Evolutionary conservation across 2,888 invertebrate species (phyloP).

Genomic region (Plemyria rubiginata): DNA sequence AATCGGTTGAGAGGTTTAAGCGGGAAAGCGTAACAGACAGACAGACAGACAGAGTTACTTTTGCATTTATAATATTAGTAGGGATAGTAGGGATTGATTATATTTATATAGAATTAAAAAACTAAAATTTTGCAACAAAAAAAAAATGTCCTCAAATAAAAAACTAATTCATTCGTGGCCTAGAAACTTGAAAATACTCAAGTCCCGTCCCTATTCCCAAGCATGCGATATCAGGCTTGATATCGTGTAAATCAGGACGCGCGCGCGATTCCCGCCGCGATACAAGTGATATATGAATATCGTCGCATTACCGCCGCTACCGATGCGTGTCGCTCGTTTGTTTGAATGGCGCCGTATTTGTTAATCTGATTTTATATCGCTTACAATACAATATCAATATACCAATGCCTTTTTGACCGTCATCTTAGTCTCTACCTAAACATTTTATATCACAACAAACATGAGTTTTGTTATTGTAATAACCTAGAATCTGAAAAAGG

Average conservation of each 20-base stretch:
- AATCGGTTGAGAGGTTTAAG: too few relatives aligned
- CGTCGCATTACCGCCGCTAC: conserved; percentile 64
- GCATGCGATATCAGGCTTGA: conserved; percentile 58
- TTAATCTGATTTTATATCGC: conserved; percentile 36
- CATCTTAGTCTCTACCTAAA: conserved; percentile 1
- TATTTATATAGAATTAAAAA: too few relatives aligned
- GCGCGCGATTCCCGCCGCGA: conserved; percentile 67
- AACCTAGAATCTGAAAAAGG: too few relatives aligned
- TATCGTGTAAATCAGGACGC: conserved; percentile 76
- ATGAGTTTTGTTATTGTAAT: background rate
- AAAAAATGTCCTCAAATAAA: background rate
- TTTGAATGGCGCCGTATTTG: conserved; percentile 44
- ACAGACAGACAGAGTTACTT: too few relatives aligned
- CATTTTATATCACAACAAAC: background rate
- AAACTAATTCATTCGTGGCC: background rate
- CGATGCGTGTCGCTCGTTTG: conserved; percentile 45
- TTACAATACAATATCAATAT: conserved; percentile 26
- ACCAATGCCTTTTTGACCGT: conserved; percentile 19
- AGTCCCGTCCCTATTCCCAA: conserved; percentile 47
- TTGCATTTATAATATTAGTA: too few relatives aligned
- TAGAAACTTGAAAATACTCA: background rate
- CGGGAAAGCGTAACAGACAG: too few relatives aligned
- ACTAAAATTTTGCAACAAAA: too few relatives aligned
- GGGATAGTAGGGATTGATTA: too few relatives aligned
- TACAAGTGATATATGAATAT: conserved; percentile 76